A percentile compares a stretch with the other conserved stretches of the same genome.
These are phyloP conservation scores for Petrocephalus zakoni DNA, from an alignment of 2,113 vertebrate species.

Conservation along the genomic window DNA sequence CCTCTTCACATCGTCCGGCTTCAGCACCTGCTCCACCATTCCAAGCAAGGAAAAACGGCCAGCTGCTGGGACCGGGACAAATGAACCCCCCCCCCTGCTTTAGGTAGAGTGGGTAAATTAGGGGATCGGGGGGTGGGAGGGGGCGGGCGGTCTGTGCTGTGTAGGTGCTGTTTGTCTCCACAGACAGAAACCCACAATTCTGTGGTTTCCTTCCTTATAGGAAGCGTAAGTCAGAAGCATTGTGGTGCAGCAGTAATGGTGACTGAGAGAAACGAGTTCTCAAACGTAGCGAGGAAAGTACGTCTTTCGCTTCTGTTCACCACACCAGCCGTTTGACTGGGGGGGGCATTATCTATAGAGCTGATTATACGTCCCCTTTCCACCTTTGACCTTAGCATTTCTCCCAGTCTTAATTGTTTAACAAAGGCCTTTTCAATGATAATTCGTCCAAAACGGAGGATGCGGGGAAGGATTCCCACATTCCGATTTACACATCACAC, in stretches of 20 bases:
- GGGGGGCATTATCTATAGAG: neutral
- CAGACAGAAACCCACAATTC: neutral
- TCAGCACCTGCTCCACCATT: conserved; percentile 11
- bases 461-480: neutral
- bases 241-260: conserved; percentile 14
- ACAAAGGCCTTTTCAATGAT: conserved; percentile 10
- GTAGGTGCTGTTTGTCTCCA: neutral
- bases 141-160: neutral
- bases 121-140: neutral
- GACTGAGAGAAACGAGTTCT: neutral
- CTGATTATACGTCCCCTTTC: neutral
- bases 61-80: conserved; percentile 1
- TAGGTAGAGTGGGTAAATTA: neutral
- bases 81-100: neutral
- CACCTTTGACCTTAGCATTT: neutral
- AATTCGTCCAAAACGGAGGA: neutral
- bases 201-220: conserved; percentile 32
- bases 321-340: neutral
- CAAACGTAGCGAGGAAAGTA: neutral
- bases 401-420: neutral
- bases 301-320: neutral
- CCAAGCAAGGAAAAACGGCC: neutral
- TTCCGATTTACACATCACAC: neutral
- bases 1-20: conserved; percentile 3
- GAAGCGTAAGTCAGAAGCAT: conserved; percentile 19